phyloP scores from a whole-genome alignment of 2,888 invertebrate genomes.

The Sinodicranocentrus sp. region DNA sequence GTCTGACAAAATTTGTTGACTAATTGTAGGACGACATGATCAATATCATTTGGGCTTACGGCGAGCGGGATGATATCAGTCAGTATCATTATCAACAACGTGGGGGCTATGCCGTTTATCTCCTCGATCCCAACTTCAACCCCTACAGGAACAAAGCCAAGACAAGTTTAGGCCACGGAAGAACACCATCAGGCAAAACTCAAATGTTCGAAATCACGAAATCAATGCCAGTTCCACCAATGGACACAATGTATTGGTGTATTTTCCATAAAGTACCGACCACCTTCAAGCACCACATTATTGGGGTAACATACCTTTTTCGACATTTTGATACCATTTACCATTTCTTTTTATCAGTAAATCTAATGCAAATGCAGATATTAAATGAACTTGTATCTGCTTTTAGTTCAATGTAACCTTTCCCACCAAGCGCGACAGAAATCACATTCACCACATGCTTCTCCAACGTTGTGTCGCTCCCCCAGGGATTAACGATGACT shows the following conservation, averaged over 20 bases:
- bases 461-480: constrained; percentile 43
- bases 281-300: neutral
- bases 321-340: neutral
- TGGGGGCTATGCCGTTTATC: constrained; percentile 33
- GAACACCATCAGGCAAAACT: no score
- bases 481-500: neutral
- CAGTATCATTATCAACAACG: constrained; percentile 52
- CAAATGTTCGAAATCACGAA: no score
- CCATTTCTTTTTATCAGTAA: neutral
- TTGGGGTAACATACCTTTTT: neutral
- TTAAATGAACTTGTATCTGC: no score
- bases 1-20: no score
- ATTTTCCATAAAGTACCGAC: neutral
- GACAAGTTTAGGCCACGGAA: no score
- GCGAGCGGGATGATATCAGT: constrained; percentile 21
- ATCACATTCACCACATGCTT: constrained; percentile 39
- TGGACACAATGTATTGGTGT: no score
- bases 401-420: constrained; percentile 13
- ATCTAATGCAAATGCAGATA: no score
- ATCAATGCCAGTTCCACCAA: no score
- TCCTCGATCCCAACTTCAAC: constrained; percentile 40
- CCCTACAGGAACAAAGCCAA: neutral
- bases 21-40: constrained; percentile 33
- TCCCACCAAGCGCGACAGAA: neutral
- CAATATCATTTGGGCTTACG: constrained; percentile 31